Evolutionary conservation across 2,797 vertebrate species (phyloP).

Genomic region (Pitangus sulphuratus): DNA sequence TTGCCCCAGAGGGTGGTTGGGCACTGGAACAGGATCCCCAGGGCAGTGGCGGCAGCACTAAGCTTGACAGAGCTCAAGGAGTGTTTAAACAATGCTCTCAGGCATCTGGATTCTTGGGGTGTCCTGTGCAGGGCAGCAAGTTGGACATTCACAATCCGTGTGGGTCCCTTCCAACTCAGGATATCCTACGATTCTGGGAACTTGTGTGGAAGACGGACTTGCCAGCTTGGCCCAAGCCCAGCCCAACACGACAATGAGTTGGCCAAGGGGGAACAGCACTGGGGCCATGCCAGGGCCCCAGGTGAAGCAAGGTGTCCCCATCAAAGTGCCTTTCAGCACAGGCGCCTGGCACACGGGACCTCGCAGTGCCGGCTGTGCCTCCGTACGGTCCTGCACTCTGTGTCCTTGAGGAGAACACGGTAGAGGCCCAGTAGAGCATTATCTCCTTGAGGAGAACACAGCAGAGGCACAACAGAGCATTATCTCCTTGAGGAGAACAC

Average conservation of each 20-base stretch:
- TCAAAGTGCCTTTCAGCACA: rapidly evolving
- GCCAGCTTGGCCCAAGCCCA: background rate
- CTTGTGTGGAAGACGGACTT: background rate
- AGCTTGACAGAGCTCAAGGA: background rate
- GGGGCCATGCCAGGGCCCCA: no score
- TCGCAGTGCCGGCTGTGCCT: rapidly evolving
- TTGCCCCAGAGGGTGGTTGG: background rate
- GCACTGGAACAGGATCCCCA: background rate
- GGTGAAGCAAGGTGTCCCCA: background rate
- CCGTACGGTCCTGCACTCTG: rapidly evolving
- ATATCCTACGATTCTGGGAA: rapidly evolving
- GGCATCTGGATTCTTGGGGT: rapidly evolving
- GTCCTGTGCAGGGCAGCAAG: background rate
- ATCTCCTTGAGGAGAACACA: background rate
- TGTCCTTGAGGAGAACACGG: background rate
- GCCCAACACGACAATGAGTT: rapidly evolving
- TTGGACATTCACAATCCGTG: rapidly evolving
- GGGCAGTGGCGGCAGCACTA: no score
- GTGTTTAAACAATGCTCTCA: background rate
- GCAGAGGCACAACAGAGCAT: background rate
- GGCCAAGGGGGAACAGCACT: rapidly evolving
- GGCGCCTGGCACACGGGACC: background rate
- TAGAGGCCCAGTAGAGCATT: background rate
- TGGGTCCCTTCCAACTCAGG: background rate
- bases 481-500: no score